Percentiles rank a stretch among this genome's conserved stretches.
These are phyloP conservation scores for Parasteatoda lunata DNA, from an alignment of 2,888 invertebrate species.

Conservation along the genomic window DNA sequence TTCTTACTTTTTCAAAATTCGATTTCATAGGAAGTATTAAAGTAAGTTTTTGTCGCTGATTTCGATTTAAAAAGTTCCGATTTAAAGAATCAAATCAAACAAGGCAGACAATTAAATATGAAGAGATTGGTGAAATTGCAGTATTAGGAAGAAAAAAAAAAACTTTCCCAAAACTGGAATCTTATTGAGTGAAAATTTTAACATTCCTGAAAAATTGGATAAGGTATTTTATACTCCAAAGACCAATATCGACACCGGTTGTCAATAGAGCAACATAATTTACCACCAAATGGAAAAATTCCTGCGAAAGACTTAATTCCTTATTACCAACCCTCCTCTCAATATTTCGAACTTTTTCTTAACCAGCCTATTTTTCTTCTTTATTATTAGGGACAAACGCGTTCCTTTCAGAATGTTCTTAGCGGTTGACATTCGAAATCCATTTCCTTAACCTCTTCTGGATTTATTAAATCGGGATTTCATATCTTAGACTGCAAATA, in stretches of 20 bases:
- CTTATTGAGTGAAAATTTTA: no score
- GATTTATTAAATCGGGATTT: slow-evolving; percentile 2
- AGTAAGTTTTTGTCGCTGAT: no score
- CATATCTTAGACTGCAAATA: background rate
- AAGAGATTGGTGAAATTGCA: no score
- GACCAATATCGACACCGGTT: background rate
- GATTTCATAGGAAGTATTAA: no score
- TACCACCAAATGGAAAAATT: background rate
- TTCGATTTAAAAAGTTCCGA: no score
- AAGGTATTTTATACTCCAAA: background rate
- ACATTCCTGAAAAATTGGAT: background rate
- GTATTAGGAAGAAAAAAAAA: no score
- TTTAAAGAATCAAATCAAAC: no score
- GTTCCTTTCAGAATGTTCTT: background rate
- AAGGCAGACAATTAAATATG: no score
- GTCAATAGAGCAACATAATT: background rate
- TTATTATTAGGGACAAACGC: background rate
- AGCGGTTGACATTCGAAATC: background rate
- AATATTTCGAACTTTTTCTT: background rate
- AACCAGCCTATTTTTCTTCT: background rate
- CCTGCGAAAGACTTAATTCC: background rate
- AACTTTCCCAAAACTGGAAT: no score
- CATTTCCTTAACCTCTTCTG: background rate
- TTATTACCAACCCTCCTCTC: background rate
- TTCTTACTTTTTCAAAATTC: no score